Base-by-base conservation (phyloP, 2,113 vertebrate species). In the Crotalus horridus region DNA sequence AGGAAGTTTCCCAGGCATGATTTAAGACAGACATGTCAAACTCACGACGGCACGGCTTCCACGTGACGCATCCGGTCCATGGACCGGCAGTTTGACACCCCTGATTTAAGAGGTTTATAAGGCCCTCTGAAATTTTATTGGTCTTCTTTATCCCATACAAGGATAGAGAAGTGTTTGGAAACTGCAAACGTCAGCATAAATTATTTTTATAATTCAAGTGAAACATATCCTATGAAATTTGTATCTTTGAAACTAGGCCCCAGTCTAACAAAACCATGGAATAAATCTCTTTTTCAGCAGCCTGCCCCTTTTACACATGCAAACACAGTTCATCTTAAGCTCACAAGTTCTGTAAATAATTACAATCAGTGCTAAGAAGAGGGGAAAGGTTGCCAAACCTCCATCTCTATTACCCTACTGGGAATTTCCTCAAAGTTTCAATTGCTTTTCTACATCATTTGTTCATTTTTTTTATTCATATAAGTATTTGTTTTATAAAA, bases 1-100 rank as follows among this genome's bases (percentile, higher is more conserved):
- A 96, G 96, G 96, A 95, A 97, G 94, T 96, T 97, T 96, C 95
- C 94, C 95, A 95, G 58, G 92, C 92, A 88, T 53, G 94, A 93
- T 93, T 96, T 93, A 93, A 59, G 56, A 94, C 8, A 10, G 48
- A 51, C 48, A 51, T 51, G 48, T 51, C 48, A 51, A 51, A 51
- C 8, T 51, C 46, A 0, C 46, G 5, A 46, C 5, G 48, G 48
- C 1, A 1, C 8, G 7, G 8, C 48, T 51, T 51, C 48, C 48
- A 1, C 48, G 9, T 51, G 48, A 51, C 1, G 48, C 48, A 1
- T 51, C 48, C 8, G 1, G 46, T 5, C 46, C 6, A 6, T 6
- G 46, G 6, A 6, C 46, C 46, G 0, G 48, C 8, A 51, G 48
- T 51, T 51, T 51, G 48, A 51, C 48, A 51, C 8, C 48, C 48